Percentiles rank a stretch among this genome's conserved stretches.
phyloP scores from a whole-genome alignment of 2,888 invertebrate species.

The Octodonta nipae region DNA sequence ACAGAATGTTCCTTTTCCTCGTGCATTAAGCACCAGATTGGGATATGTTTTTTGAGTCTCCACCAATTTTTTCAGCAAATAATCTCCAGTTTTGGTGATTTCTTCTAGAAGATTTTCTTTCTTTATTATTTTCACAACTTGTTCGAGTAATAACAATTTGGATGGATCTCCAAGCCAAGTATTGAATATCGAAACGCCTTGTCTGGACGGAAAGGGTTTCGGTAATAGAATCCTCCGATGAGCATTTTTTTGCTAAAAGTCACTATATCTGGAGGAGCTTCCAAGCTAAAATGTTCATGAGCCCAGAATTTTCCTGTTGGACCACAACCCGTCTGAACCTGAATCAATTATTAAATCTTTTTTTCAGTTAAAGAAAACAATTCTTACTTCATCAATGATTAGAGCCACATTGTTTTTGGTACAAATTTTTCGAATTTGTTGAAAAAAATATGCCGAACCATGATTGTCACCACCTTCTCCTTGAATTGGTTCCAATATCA shows the following conservation, averaged over 20 bases:
- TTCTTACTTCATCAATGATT: conserved; percentile 58
- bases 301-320: conserved; percentile 95
- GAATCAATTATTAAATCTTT: too few relatives aligned
- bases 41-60: conserved; percentile 57
- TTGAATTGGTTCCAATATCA: conserved; percentile 87
- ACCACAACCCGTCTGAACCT: conserved; percentile 94
- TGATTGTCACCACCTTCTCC: conserved; percentile 95
- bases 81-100: conserved; percentile 57
- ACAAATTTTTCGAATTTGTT: conserved; percentile 64
- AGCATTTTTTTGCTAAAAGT: conserved; percentile 98
- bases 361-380: too few relatives aligned
- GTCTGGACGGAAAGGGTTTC: conserved; percentile 57
- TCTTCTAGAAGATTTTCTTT: conserved; percentile 64
- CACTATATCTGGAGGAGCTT: conserved; percentile 78
- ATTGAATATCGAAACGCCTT: conserved; percentile 93
- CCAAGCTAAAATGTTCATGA: conserved; percentile 81
- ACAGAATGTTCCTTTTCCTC: conserved; percentile 80
- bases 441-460: conserved; percentile 81
- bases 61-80: conserved; percentile 48
- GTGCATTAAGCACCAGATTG: conserved; percentile 56
- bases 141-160: conserved; percentile 76
- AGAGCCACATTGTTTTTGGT: conserved; percentile 48
- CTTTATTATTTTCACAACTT: conserved; percentile 68
- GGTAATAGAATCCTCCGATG: conserved; percentile 84
- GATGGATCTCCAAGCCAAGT: conserved; percentile 99